phyloP scores from a whole-genome alignment of 2,888 invertebrate species.

The Amitus sp. region DNA sequence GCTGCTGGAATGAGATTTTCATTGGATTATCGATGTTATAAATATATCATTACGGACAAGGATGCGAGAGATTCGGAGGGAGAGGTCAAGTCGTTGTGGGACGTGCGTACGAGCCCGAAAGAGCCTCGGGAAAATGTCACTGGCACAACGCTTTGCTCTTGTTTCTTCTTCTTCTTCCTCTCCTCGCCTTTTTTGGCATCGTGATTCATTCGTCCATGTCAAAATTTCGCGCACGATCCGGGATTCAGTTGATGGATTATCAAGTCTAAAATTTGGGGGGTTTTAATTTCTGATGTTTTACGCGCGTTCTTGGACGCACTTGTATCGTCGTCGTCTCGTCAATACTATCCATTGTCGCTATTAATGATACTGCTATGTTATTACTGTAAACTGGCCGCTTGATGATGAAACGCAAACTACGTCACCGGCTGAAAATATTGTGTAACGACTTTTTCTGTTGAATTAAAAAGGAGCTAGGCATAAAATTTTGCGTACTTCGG shows the following conservation, averaged over 20 bases:
- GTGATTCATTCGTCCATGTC: neutral
- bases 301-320: neutral
- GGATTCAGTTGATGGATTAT: no score
- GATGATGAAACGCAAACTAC: slow-evolving; percentile 44
- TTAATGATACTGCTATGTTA: slow-evolving; percentile 47
- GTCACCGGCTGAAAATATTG: slow-evolving; percentile 55
- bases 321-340: slow-evolving; percentile 36
- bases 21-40: slow-evolving; percentile 23
- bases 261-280: no score
- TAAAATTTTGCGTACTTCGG: slow-evolving; percentile 47
- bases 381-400: slow-evolving; percentile 48
- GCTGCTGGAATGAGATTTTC: slow-evolving; percentile 52
- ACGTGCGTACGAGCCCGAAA: no score
- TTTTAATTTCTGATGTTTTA: no score
- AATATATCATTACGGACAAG: slow-evolving; percentile 15
- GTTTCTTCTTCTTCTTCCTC: slow-evolving; percentile 5
- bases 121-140: slow-evolving; percentile 17
- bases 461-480: slow-evolving; percentile 53
- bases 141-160: slow-evolving; percentile 5
- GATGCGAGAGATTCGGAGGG: slow-evolving; percentile 17
- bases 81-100: slow-evolving; percentile 22
- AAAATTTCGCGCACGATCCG: no score
- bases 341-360: slow-evolving; percentile 38
- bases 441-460: slow-evolving; percentile 62
- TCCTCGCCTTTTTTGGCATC: slow-evolving; percentile 6